phyloP scores from a whole-genome alignment of 2,113 vertebrate species.

The Syngnathus scovelli region DNA sequence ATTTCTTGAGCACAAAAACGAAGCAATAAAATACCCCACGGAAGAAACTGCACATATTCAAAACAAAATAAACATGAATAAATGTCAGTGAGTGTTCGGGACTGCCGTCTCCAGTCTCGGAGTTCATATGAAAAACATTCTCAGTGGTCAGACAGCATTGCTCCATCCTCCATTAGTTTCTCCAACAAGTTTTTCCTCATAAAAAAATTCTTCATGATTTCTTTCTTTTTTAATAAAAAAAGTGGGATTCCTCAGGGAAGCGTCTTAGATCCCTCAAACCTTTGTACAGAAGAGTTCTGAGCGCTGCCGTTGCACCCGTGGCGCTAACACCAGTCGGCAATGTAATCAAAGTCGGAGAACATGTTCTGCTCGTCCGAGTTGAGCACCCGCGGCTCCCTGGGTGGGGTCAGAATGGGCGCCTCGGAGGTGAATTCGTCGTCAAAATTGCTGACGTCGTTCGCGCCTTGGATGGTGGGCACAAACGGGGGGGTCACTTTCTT shows the following conservation, averaged over 20 bases:
- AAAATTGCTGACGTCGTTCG: conserved; percentile 96
- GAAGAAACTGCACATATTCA: conserved; percentile 61
- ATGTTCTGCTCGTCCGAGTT: conserved; percentile 86
- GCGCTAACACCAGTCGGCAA: conserved; percentile 93
- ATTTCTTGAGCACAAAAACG: conserved; percentile 25
- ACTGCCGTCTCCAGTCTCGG: conserved; percentile 36
- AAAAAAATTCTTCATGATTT: conserved; percentile 16
- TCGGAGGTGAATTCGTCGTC: conserved; percentile 98
- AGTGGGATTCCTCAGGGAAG: neutral
- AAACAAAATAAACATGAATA: conserved; percentile 38
- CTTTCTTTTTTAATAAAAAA: too few relatives aligned
- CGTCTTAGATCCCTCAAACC: neutral
- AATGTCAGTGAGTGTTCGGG: conserved; percentile 45
- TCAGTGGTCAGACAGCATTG: conserved; percentile 82
- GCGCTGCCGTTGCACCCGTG: conserved; percentile 51
- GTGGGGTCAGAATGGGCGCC: conserved; percentile 92
- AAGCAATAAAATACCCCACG: conserved; percentile 49
- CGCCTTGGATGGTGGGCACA: conserved; percentile 86
- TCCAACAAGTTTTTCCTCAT: conserved; percentile 34
- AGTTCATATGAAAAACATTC: conserved; percentile 70
- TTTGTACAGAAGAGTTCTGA: conserved; percentile 31
- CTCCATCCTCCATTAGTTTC: conserved; percentile 50
- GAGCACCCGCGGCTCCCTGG: conserved; percentile 88
- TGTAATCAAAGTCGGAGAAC: conserved; percentile 97
- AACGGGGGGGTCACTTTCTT: conserved; percentile 96